Evolutionary conservation across 37 sponge, comb jelly and placozoan genomes (phyloP), one percentile per base, ranked within the genome.

Genomic region (Haliclona indistincta): DNA sequence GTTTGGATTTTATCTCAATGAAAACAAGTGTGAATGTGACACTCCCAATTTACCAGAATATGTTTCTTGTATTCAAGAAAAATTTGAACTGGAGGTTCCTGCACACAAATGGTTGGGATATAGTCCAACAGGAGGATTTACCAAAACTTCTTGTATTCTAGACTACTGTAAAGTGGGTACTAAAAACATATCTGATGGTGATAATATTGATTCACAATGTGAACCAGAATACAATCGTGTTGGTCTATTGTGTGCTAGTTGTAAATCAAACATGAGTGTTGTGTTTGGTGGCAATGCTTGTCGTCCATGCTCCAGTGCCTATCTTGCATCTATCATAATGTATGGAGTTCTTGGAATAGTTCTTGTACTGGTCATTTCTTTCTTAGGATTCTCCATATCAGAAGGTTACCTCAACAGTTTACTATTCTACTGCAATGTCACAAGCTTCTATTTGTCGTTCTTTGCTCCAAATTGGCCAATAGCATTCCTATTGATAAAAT

Each of bases 381-480:
- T 33, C 11, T 34, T 79, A 3, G 22, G 40, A 20, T 17, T 79
- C 7, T 68, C 38, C n/a, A 55, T 79, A 11, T 23, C 80, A 20
- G 56, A n/a, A 40, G 80, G 80, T 2, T 79, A 60, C 25, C 47
- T 79, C 19, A 79, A 79, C 56, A 70, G 80, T 11, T 38, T 43
- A 29, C 13, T 79, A 1, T 68, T 79, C 41, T 79, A 54, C 29
- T 53, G 60, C 45, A 79, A 79, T 56, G 41, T 56, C 3, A 56
- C 68, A 2, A 69, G 40, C 10, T 23, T 65, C 15, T 79, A 65
- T 33, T 41, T 28, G 1, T 7, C 7, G 22, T 39, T 51, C 36
- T 42, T 79, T 43, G 34, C n/a, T 25, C 80, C 80, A 6, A 25
- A 20, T 6, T 5, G 1, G 1, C 5, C 49, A 17, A 19, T 35